Base-by-base conservation (phyloP, 37 sponge, comb jelly and placozoan genomes). In the Ianthella basta region DNA sequence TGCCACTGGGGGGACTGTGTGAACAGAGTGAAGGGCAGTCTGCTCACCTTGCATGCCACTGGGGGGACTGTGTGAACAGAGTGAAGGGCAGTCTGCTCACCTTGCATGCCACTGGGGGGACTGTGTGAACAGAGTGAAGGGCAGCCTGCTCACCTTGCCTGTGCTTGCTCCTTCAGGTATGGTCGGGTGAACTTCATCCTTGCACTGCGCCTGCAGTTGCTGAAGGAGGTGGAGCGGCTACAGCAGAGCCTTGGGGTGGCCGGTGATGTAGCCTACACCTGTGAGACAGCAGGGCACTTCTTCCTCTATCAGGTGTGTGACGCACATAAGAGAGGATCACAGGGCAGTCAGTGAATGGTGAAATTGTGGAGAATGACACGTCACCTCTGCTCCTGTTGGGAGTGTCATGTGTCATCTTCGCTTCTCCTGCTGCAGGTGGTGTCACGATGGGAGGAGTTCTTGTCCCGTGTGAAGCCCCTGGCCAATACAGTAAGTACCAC, bases 181-280 rank as follows among this genome's bases (percentile, higher is more conserved):
- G 99, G 99, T 44, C 85, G 99, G 65, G 99, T 99, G 18, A 99
- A 99, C 91, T 96, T 94, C 94, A 99, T 99, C 55, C 91, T 99
- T 16, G 89, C 90, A 19, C 89, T 95, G 83, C 55, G 99, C 39
- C 84, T 97, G 87, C 92, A 97, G 78, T 91, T 99, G 53, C 87
- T 99, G 23, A 84, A 91, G 56, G 99, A 99, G 72, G 99, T 99
- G 57, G 91, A 91, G 91, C 83, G 97, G 81, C 90, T 99, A 65
- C 92, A 94, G 88, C 78, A 85, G 54, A 99, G 97, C 83, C 81
- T 99, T 33, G 92, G 87, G 32, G 96, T 99, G 12, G 35, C 59
- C 18, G 99, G 99, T 20, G 99, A 99, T 84, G 97, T 99, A 36
- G 82, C 97, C 15, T 99, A 99, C 92, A 99, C 97, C n/a, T 99